Conservation (phyloP, 2,888 invertebrate genomes). For the Itoplectis maculator region DNA sequence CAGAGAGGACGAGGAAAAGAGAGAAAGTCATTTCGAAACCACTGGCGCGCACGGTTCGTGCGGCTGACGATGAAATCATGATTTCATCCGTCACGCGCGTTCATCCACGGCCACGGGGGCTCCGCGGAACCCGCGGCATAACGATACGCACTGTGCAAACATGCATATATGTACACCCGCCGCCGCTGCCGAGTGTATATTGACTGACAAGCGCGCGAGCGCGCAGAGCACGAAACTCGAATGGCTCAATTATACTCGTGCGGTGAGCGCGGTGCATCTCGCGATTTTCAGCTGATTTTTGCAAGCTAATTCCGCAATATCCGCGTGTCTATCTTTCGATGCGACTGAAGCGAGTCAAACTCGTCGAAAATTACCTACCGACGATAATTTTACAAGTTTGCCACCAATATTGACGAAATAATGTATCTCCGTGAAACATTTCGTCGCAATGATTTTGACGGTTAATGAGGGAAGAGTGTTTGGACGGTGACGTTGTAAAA, state of each 20-base stretch:
- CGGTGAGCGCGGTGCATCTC: constrained; percentile 31
- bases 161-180: constrained; percentile 32
- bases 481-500: not conserved
- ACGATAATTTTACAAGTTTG: not conserved
- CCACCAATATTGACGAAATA: not conserved
- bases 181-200: constrained; percentile 33
- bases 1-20: constrained; percentile 41
- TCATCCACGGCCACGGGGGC: constrained; percentile 45
- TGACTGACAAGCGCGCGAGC: constrained; percentile 48
- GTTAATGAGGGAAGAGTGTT: not conserved
- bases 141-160: constrained; percentile 48
- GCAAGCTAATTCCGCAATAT: constrained; percentile 18
- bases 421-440: not conserved
- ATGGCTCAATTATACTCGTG: constrained; percentile 52
- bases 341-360: not conserved
- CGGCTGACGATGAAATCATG: constrained; percentile 67
- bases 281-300: constrained; percentile 22
- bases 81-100: constrained; percentile 66
- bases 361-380: not conserved
- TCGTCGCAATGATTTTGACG: not conserved
- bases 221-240: constrained; percentile 36
- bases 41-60: constrained; percentile 62
- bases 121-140: constrained; percentile 15
- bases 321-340: not conserved
- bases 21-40: constrained; percentile 64